These are phyloP conservation scores for Microtus richardsoni DNA, from an alignment of 2,113 vertebrate species.

Conservation along the genomic window DNA sequence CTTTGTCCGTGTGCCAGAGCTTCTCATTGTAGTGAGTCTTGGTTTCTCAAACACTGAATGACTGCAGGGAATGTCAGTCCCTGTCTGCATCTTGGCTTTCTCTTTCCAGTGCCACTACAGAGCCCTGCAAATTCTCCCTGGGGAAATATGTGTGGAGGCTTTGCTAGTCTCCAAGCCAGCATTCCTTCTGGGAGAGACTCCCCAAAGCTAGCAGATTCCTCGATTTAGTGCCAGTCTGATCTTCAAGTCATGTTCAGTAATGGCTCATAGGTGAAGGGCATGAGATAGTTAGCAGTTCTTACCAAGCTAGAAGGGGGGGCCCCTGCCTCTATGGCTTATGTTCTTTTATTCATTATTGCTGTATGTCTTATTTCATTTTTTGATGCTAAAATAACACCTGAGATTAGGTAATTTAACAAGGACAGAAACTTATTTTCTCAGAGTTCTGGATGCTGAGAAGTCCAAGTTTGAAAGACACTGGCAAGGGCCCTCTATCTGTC, in stretches of 20 bases:
- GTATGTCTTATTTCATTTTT: not conserved
- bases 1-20: not conserved
- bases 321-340: not conserved
- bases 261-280: not conserved
- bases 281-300: too few relatives aligned
- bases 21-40: not conserved
- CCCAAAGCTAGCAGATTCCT: not conserved
- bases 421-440: not conserved
- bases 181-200: not conserved
- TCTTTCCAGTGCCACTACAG: not conserved
- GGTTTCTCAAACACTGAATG: not conserved
- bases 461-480: not conserved
- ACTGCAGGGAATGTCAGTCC: not conserved
- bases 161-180: too few relatives aligned
- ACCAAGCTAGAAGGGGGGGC: too few relatives aligned
- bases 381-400: not conserved
- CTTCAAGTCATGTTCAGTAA: not conserved
- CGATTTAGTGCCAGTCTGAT: not conserved
- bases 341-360: not conserved
- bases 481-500: not conserved
- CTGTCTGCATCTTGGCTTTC: too few relatives aligned
- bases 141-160: not conserved
- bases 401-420: not conserved
- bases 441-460: not conserved
- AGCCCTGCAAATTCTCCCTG: not conserved